phyloP scores from a whole-genome alignment of 2,113 vertebrate species.

The Ameiurus melas region DNA sequence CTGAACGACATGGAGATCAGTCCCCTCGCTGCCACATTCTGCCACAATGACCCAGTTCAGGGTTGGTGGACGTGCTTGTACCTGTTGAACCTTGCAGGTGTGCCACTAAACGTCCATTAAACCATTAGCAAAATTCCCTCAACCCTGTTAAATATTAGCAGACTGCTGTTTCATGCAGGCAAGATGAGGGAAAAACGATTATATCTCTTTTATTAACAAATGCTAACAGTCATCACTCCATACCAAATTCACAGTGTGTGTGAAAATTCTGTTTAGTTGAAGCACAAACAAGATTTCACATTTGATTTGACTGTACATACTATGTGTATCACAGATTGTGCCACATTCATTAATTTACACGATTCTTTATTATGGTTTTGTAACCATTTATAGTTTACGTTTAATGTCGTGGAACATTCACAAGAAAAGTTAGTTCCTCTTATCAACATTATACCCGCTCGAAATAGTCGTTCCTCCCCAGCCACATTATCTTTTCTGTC shows the following conservation, averaged over 20 bases:
- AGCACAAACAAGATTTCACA: not conserved
- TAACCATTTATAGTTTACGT: too few species aligned
- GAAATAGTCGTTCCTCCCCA: too few species aligned
- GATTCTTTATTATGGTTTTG: not conserved
- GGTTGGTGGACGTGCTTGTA: slow-evolving; percentile 22
- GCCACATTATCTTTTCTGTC: too few species aligned
- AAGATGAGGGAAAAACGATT: not conserved
- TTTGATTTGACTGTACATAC: not conserved
- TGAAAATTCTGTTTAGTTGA: not conserved
- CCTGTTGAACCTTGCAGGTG: slow-evolving; percentile 26
- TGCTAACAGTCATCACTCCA: not conserved
- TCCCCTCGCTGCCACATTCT: not conserved
- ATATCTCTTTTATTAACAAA: not conserved
- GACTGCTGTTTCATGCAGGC: slow-evolving; percentile 1
- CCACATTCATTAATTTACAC: not conserved
- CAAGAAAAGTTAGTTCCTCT: too few species aligned
- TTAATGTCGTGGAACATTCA: not conserved
- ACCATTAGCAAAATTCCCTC: slow-evolving; percentile 1
- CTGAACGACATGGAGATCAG: not conserved
- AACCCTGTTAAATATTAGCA: slow-evolving; percentile 1
- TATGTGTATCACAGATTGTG: not conserved
- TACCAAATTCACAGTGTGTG: not conserved
- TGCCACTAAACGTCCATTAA: not conserved
- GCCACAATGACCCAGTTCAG: slow-evolving; percentile 51
- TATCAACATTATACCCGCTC: too few species aligned